Percentiles rank a stretch among this genome's conserved stretches.
These are phyloP conservation scores for Rhyacophila evoluta DNA, from an alignment of 2,888 invertebrate genomes.

Conservation along the genomic window DNA sequence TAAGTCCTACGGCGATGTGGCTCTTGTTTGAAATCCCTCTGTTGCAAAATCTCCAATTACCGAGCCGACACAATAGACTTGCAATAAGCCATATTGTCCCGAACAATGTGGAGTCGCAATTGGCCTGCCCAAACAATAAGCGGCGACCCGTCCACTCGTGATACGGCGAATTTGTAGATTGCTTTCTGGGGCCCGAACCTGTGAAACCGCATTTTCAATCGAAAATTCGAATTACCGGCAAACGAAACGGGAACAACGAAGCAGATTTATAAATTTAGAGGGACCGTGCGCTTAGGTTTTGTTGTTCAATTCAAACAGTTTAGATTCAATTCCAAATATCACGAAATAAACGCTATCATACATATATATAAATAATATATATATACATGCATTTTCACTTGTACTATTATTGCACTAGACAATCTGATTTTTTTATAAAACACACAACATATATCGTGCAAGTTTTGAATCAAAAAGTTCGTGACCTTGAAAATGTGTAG, in stretches of 20 bases:
- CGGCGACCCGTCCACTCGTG: conserved; percentile 17
- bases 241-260: neutral
- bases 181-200: conserved; percentile 16
- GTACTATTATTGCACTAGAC: no score
- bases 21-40: conserved; percentile 19
- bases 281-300: neutral
- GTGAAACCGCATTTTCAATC: conserved; percentile 24
- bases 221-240: neutral
- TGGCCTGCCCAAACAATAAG: conserved; percentile 14
- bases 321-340: no score
- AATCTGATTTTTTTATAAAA: no score
- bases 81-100: conserved; percentile 40
- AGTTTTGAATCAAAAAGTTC: no score
- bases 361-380: no score
- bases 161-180: conserved; percentile 27
- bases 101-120: neutral
- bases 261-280: conserved; percentile 1
- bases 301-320: no score
- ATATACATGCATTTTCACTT: no score
- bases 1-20: neutral
- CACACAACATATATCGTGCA: no score
- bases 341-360: no score
- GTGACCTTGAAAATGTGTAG: no score
- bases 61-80: conserved; percentile 32
- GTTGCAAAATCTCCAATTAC: conserved; percentile 35